phyloP scores from a whole-genome alignment of 2,113 vertebrate genomes.

The Chloebia gouldiae region DNA sequence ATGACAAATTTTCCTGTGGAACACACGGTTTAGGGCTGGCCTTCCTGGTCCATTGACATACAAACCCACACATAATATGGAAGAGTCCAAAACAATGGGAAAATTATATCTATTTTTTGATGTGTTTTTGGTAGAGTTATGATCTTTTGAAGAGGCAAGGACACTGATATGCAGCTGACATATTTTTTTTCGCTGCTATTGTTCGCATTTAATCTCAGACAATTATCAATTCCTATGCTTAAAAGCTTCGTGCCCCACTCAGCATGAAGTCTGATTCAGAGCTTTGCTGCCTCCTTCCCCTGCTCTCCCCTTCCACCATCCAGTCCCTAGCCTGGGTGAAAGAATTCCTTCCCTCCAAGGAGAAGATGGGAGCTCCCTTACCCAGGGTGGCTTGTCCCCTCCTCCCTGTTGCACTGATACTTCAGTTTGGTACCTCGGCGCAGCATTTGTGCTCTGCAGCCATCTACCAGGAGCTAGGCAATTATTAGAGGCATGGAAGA shows the following conservation, averaged over 20 bases:
- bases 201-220: neutral
- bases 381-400: accelerated
- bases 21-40: neutral
- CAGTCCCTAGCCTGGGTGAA: neutral
- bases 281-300: neutral
- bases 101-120: neutral
- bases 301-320: neutral
- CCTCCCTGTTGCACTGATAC: neutral
- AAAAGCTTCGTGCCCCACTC: neutral
- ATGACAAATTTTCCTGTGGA: neutral
- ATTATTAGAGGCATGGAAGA: neutral
- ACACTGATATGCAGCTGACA: neutral
- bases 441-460: neutral
- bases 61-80: accelerated
- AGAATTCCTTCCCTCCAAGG: neutral
- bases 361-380: neutral
- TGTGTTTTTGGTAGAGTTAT: neutral
- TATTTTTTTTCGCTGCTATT: neutral
- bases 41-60: neutral
- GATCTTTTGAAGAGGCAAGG: neutral
- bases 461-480: neutral
- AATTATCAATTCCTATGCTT: neutral
- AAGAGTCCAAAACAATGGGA: neutral
- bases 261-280: neutral
- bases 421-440: neutral